These are phyloP conservation scores for Holothuria scabra DNA, from an alignment of 53 echinoderm and acorn worm genomes.

Conservation along the genomic window DNA sequence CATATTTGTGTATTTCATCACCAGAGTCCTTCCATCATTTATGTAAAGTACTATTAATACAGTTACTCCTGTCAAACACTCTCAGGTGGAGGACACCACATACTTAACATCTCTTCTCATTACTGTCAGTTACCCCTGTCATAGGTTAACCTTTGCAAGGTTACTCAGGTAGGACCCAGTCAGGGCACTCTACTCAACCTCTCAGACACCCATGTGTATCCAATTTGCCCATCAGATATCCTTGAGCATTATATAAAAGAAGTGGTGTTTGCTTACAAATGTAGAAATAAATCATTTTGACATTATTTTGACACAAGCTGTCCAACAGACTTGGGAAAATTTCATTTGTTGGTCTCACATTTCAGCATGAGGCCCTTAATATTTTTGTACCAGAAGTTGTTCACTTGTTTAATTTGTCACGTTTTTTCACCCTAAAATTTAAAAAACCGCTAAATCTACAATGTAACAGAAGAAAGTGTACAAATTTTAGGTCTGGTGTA, in stretches of 20 bases:
- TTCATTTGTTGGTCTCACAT: constrained; percentile 12
- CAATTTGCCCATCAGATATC: neutral
- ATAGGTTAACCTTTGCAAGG: neutral
- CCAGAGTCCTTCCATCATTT: neutral
- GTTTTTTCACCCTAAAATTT: neutral
- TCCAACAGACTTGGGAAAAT: constrained; percentile 22
- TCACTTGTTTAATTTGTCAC: neutral
- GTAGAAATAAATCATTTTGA: constrained; percentile 25
- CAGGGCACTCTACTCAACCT: neutral
- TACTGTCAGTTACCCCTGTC: constrained; percentile 1
- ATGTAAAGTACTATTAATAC: neutral
- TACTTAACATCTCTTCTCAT: constrained; percentile 27
- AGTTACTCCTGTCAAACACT: neutral
- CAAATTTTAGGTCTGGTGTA: no score
- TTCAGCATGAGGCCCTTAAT: constrained; percentile 24
- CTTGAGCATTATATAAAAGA: constrained; percentile 6
- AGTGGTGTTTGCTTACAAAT: constrained; percentile 8
- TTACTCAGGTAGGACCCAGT: neutral
- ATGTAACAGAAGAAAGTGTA: no score
- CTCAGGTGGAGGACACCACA: neutral
- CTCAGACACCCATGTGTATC: constrained; percentile 12
- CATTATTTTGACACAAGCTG: constrained; percentile 34
- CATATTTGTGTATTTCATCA: neutral
- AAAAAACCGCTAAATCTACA: no score
- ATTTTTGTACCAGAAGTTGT: neutral